Base-by-base conservation (phyloP, 2,888 invertebrate species). In the Netelia inedita region DNA sequence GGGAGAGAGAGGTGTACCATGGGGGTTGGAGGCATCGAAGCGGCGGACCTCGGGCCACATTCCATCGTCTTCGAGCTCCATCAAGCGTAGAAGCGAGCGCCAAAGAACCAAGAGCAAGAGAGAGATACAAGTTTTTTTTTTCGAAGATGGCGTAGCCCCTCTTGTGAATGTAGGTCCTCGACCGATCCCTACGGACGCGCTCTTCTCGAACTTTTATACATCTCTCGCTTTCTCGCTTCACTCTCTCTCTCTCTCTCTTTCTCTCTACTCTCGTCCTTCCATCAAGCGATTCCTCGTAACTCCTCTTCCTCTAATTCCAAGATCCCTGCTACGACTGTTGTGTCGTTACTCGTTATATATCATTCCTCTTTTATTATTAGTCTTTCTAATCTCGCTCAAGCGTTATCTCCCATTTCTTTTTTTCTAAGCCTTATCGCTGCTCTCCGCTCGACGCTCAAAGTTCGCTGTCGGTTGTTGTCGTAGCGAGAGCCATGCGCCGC, bases 81-180 rank as follows among this genome's bases (percentile, higher is more conserved):
- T 57, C 57, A 19, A 41, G 8, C 41, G 28, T 1, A 28, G 16
- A 59, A 21, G 23, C 10, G 23, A 73, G 28, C 35, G 35, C 35
- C 6, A 35, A 61, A 19, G 35, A 35, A 35, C 16, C 21, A 41
- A 65, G 65, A 74, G 59, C 53, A 53, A 75, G 55, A 61, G 50
- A 61, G 19, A 41, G 41, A 61, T 9, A 9, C 16, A 57, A 21
- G 43, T 5, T 63, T 63, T 63, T 68, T 53, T 92, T 93, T 92
- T 92, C 91, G 92, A 93, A 93, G 91, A 93, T 93, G 93, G 92
- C 92, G 90, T 74, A 21, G 69, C 50, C 55, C 89, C 90, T 88
- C 90, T 88, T 90, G 90, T 91, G 93, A 93, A 93, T 93, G 93
- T 93, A 93, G 93, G 93, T 93, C 93, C 93, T 93, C 93, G 93